These are phyloP conservation scores for Zeuzera pyrina DNA, from an alignment of 2,888 invertebrate species.

Conservation along the genomic window DNA sequence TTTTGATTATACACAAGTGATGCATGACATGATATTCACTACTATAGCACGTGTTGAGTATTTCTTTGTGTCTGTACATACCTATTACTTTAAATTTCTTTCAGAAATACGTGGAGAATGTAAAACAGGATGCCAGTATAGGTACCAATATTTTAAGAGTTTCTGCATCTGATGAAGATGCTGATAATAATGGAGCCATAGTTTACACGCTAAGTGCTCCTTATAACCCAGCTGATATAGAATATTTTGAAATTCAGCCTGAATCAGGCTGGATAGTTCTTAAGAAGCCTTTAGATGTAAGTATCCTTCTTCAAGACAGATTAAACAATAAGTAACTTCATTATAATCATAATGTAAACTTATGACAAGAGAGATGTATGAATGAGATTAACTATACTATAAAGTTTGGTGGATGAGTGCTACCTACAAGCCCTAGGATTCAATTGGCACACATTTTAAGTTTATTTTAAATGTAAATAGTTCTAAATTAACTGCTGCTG, in stretches of 20 bases:
- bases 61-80: conserved; percentile 8
- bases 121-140: conserved; percentile 96
- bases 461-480: conserved; percentile 68
- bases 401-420: conserved; percentile 73
- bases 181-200: conserved; percentile 96
- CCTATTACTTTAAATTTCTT: conserved; percentile 43
- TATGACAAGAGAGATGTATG: conserved; percentile 58
- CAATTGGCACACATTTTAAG: conserved; percentile 69
- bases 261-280: conserved; percentile 98
- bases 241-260: conserved; percentile 97
- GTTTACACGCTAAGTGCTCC: conserved; percentile 93
- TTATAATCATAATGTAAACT: conserved; percentile 28
- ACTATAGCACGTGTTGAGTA: conserved; percentile 26
- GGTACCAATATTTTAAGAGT: conserved; percentile 95
- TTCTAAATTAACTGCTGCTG: conserved; percentile 69
- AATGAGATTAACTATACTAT: conserved; percentile 62
- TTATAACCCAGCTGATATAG: conserved; percentile 89
- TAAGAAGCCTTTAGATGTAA: conserved; percentile 96
- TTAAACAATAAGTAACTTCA: conserved; percentile 15
- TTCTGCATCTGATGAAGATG: conserved; percentile 97
- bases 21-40: conserved; percentile 3
- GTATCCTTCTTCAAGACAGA: conserved; percentile 61
- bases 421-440: conserved; percentile 72
- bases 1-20: not conserved
- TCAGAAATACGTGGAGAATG: conserved; percentile 97